Evolutionary conservation across 2,113 vertebrate species (phyloP).

Genomic region (Pollachius pollachius): DNA sequence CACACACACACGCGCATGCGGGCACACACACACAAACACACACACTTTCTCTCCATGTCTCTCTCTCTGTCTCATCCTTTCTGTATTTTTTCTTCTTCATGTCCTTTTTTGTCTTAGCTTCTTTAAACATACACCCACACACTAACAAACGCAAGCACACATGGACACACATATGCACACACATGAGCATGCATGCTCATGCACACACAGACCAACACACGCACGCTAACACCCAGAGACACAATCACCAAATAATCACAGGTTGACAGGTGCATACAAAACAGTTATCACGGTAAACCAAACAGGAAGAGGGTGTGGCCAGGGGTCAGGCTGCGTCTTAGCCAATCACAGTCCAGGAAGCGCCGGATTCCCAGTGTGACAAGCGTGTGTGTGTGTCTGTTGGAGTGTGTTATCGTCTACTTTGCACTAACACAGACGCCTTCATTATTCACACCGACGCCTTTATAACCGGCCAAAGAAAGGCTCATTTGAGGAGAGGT

Average conservation of each 20-base stretch:
- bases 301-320: slow-evolving; percentile 12
- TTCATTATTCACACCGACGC: slow-evolving; percentile 66
- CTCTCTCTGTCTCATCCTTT: background rate
- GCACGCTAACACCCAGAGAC: too few relatives aligned
- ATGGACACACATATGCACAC: slow-evolving; percentile 21
- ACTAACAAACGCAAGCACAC: slow-evolving; percentile 15
- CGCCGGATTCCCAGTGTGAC: slow-evolving; percentile 30
- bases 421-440: slow-evolving; percentile 56
- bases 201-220: background rate
- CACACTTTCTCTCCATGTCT: background rate
- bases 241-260: slow-evolving; percentile 13
- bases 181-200: slow-evolving; percentile 4
- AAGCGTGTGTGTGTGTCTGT: slow-evolving; percentile 24
- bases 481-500: slow-evolving; percentile 72
- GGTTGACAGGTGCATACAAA: slow-evolving; percentile 42
- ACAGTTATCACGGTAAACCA: slow-evolving; percentile 37
- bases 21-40: too few relatives aligned
- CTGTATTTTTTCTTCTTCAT: background rate
- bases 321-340: slow-evolving; percentile 35
- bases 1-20: too few relatives aligned
- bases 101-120: background rate
- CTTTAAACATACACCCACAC: slow-evolving; percentile 33
- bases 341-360: slow-evolving; percentile 38
- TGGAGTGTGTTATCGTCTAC: slow-evolving; percentile 67
- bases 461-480: slow-evolving; percentile 73